Percentiles rank a stretch among this genome's conserved stretches.
Evolutionary conservation across 2,797 vertebrate species (phyloP).

Genomic region (Lemur catta): DNA sequence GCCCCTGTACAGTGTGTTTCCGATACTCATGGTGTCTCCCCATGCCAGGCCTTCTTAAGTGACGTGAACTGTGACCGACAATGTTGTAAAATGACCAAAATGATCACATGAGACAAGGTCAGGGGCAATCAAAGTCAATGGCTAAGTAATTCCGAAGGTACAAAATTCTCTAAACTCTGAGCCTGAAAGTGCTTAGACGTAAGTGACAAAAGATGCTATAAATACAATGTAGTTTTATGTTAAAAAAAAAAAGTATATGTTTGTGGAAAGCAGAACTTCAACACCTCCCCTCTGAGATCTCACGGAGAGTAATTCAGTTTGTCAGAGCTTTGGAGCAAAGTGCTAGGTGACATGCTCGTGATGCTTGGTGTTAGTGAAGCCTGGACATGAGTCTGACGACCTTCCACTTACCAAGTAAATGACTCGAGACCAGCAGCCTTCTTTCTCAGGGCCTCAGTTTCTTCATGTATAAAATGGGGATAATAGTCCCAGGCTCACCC

Average conservation of each 20-base stretch:
- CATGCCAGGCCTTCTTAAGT: background rate
- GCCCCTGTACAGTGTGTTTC: background rate
- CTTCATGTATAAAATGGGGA: background rate
- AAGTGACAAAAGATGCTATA: background rate
- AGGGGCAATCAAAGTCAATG: background rate
- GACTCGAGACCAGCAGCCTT: background rate
- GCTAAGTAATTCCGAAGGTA: background rate
- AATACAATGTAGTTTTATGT: background rate
- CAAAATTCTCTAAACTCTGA: background rate
- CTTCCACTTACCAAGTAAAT: background rate
- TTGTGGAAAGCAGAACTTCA: conserved; percentile 10
- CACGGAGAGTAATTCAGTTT: background rate
- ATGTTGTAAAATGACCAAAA: conserved; percentile 17
- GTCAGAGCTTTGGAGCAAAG: background rate
- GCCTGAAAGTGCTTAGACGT: background rate
- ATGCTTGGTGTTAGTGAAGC: background rate
- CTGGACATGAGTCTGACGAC: background rate
- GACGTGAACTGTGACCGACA: background rate
- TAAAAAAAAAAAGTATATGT: background rate
- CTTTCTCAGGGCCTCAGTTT: background rate
- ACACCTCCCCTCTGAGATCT: background rate
- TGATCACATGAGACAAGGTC: background rate
- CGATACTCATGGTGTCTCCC: background rate
- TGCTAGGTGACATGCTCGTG: background rate
- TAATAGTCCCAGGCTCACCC: background rate